A percentile compares a stretch with the other conserved stretches of the same genome.
Evolutionary conservation across 2,113 vertebrate genomes (phyloP).

Genomic region (Crotalus horridus): DNA sequence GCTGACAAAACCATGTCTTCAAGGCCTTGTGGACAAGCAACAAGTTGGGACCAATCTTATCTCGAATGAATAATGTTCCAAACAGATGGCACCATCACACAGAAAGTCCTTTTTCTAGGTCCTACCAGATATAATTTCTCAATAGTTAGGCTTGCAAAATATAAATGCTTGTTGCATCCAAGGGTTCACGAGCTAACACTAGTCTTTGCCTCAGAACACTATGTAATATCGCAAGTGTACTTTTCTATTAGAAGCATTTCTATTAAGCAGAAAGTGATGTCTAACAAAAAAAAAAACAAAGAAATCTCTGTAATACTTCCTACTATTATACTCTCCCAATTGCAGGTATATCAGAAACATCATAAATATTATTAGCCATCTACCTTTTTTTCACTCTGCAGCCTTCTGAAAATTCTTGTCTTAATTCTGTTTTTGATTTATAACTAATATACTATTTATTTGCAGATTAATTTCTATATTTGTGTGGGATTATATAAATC

Average conservation of each 20-base stretch:
- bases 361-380: background rate
- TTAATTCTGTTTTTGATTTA: slow-evolving; percentile 48
- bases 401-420: slow-evolving; percentile 22
- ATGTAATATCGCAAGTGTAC: background rate
- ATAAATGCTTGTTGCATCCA: background rate
- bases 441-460: slow-evolving; percentile 39
- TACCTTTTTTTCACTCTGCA: slow-evolving; percentile 2
- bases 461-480: slow-evolving; percentile 57
- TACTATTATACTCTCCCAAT: background rate
- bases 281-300: background rate
- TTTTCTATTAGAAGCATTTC: slow-evolving; percentile 7
- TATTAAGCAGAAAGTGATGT: background rate
- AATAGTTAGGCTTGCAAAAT: background rate
- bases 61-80: background rate
- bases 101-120: background rate
- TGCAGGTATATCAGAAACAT: background rate
- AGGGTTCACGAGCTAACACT: background rate
- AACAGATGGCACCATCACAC: background rate
- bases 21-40: background rate
- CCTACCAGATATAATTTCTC: background rate
- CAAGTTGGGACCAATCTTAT: background rate
- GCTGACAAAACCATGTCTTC: background rate
- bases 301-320: background rate
- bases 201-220: background rate
- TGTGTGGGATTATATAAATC: slow-evolving; percentile 41